phyloP scores from a whole-genome alignment of 2,113 vertebrate species.

The Tyto alba region DNA sequence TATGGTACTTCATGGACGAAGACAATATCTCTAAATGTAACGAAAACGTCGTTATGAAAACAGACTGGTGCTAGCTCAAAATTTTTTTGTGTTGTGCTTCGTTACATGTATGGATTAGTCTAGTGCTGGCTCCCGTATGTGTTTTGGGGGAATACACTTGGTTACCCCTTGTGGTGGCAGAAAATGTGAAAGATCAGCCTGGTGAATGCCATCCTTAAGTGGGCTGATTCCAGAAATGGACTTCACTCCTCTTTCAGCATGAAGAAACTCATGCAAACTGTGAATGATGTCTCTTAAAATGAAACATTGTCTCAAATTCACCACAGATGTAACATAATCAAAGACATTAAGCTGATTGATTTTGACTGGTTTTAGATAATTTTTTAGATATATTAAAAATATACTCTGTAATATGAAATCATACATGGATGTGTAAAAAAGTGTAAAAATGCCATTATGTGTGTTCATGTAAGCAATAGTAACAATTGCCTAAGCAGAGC shows the following conservation, averaged over 20 bases:
- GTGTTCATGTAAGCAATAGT: neutral
- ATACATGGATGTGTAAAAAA: neutral
- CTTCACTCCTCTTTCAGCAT: neutral
- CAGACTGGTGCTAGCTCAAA: neutral
- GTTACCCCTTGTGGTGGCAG: neutral
- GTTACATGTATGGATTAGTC: neutral
- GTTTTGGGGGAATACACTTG: neutral
- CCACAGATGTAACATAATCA: neutral
- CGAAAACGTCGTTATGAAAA: neutral
- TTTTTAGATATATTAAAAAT: neutral
- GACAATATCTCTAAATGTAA: neutral
- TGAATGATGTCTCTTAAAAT: neutral
- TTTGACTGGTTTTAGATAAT: neutral
- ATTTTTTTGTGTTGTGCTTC: neutral
- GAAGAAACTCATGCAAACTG: neutral
- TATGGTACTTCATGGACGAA: neutral
- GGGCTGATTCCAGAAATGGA: neutral
- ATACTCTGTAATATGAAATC: neutral
- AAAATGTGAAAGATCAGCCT: neutral
- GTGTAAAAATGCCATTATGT: neutral
- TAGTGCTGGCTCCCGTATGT: neutral
- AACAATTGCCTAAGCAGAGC: neutral
- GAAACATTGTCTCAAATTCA: neutral
- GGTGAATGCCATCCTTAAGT: neutral
- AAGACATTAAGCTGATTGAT: neutral